Percentiles rank a stretch among this genome's conserved stretches.
Conservation (phyloP, 2,888 invertebrate genomes). For the Acleris cristana region DNA sequence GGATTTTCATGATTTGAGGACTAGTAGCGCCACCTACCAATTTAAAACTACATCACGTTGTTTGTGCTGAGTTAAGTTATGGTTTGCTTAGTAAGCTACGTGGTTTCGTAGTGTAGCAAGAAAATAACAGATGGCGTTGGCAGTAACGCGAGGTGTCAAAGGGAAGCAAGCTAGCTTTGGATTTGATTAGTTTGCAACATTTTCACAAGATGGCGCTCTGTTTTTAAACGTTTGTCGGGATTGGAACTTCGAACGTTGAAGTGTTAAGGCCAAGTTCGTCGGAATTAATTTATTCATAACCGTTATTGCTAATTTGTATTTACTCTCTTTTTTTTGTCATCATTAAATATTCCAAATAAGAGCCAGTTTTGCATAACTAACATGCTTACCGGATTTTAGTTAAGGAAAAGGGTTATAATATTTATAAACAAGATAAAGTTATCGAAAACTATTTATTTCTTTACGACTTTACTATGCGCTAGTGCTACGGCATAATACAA, state of each 20-base stretch:
- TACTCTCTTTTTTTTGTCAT: too few relatives aligned
- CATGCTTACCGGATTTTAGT: neutral
- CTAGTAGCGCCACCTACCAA: slow-evolving; percentile 18
- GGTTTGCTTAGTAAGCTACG: neutral
- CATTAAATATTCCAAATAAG: too few relatives aligned
- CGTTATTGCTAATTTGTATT: too few relatives aligned
- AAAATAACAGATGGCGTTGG: slow-evolving; percentile 24
- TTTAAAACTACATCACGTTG: neutral
- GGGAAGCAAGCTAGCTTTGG: neutral
- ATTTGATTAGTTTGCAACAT: neutral
- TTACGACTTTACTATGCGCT: slow-evolving; percentile 51
- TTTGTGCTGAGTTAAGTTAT: too few relatives aligned
- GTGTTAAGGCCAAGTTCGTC: too few relatives aligned
- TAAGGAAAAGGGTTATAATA: slow-evolving; percentile 5
- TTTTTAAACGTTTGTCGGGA: neutral
- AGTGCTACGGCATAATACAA: slow-evolving; percentile 40
- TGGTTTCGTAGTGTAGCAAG: neutral
- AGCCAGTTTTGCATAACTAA: neutral
- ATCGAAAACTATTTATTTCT: slow-evolving; percentile 72
- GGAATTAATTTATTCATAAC: too few relatives aligned
- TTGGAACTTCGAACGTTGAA: neutral
- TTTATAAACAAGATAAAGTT: slow-evolving; percentile 40
- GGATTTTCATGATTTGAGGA: neutral
- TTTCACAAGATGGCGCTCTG: slow-evolving; percentile 20
- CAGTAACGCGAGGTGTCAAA: neutral